Conservation (phyloP, 1,140 invertebrate species). For the Bombus waltoni region DNA sequence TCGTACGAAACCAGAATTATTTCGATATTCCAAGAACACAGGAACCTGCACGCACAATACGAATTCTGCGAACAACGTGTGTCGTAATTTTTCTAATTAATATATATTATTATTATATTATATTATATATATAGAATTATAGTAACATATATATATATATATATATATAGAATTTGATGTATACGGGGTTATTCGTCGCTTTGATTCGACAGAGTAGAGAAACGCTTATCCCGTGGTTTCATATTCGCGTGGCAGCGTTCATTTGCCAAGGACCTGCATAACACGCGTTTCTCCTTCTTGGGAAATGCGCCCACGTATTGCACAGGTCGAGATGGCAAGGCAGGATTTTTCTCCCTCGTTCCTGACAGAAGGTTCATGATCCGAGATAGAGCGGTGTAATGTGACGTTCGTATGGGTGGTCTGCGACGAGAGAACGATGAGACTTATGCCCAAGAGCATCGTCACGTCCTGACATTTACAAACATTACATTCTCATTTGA, state of each 20-base stretch:
- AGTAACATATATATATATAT: too few relatives aligned
- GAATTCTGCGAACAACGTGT: too few relatives aligned
- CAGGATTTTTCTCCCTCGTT: conserved; percentile 44
- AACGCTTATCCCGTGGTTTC: background rate
- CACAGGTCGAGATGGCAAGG: conserved; percentile 27
- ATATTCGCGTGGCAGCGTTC: background rate
- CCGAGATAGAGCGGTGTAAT: conserved; percentile 46
- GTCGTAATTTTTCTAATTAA: too few relatives aligned
- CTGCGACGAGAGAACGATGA: conserved; percentile 30
- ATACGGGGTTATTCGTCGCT: too few relatives aligned
- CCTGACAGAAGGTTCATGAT: conserved; percentile 46
- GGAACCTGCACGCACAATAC: too few relatives aligned
- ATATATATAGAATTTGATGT: background rate
- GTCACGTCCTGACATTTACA: conserved; percentile 34
- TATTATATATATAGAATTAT: too few relatives aligned
- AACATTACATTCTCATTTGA: conserved; percentile 33
- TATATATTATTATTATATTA: too few relatives aligned
- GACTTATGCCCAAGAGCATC: conserved; percentile 37
- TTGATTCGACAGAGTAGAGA: background rate
- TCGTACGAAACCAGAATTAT: too few relatives aligned
- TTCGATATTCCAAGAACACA: too few relatives aligned
- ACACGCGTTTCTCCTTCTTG: conserved; percentile 15
- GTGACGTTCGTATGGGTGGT: conserved; percentile 28
- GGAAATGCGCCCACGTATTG: conserved; percentile 47
- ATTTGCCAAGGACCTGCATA: background rate